Conservation (phyloP, 2,797 vertebrate genomes). For the Rallus crepitans region DNA sequence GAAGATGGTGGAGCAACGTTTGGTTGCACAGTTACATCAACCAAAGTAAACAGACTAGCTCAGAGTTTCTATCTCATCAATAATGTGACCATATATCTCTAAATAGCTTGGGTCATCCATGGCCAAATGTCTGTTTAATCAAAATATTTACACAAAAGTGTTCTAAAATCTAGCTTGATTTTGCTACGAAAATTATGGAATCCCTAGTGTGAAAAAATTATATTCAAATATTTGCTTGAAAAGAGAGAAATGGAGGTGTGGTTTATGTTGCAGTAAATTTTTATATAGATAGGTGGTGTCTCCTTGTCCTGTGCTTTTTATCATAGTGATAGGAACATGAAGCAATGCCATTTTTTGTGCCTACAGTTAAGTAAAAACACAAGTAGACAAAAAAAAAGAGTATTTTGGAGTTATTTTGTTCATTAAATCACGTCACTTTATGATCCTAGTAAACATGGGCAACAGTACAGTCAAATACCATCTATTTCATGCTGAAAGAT, state of each 20-base stretch:
- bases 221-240: neutral
- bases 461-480: neutral
- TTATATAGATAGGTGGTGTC: neutral
- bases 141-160: neutral
- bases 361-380: neutral
- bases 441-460: neutral
- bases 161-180: neutral
- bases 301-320: neutral
- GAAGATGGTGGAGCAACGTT: neutral
- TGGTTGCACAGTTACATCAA: neutral
- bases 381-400: neutral
- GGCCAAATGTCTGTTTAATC: neutral
- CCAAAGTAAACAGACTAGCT: neutral
- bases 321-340: neutral
- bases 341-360: neutral
- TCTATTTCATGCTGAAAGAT: slow-evolving; percentile 49
- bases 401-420: neutral
- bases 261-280: neutral
- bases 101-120: neutral
- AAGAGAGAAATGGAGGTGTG: neutral
- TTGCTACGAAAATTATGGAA: neutral
- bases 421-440: neutral
- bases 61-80: neutral
- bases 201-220: neutral
- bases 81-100: neutral